Evolutionary conservation across 2,113 vertebrate genomes (phyloP).

Genomic region (Procavia capensis): DNA sequence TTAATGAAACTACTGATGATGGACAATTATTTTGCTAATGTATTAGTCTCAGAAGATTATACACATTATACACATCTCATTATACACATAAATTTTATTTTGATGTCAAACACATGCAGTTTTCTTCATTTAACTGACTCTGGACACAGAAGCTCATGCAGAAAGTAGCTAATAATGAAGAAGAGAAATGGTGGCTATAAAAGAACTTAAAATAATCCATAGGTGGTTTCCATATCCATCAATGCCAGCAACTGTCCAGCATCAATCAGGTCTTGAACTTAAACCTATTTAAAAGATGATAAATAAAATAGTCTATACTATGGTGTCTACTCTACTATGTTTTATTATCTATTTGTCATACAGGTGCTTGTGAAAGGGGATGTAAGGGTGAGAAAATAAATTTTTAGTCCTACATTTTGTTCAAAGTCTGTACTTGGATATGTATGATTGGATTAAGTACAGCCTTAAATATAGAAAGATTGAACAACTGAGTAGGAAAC

Average conservation of each 20-base stretch:
- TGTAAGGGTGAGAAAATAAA: background rate
- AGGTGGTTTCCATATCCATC: background rate
- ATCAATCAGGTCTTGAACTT: slow-evolving; percentile 46
- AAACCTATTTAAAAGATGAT: slow-evolving; percentile 46
- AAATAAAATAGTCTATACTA: background rate
- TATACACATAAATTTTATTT: too few relatives aligned
- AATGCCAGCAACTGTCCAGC: background rate
- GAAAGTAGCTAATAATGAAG: background rate
- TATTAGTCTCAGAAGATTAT: slow-evolving; percentile 50
- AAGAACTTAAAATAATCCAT: slow-evolving; percentile 53
- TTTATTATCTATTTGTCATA: background rate
- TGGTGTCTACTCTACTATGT: background rate
- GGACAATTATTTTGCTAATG: slow-evolving; percentile 45
- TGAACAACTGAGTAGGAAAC: background rate
- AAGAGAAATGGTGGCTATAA: slow-evolving; percentile 48
- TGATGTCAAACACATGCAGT: slow-evolving; percentile 8
- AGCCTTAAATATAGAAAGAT: background rate
- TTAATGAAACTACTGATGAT: slow-evolving; percentile 29
- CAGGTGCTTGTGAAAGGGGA: background rate
- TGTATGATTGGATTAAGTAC: background rate
- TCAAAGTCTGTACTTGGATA: background rate
- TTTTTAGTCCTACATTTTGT: background rate
- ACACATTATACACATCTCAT: slow-evolving; percentile 50
- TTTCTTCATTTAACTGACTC: slow-evolving; percentile 55
- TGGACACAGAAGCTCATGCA: slow-evolving; percentile 10